Conservation (phyloP, 1,140 invertebrate genomes). For the Drosophila asahinai region DNA sequence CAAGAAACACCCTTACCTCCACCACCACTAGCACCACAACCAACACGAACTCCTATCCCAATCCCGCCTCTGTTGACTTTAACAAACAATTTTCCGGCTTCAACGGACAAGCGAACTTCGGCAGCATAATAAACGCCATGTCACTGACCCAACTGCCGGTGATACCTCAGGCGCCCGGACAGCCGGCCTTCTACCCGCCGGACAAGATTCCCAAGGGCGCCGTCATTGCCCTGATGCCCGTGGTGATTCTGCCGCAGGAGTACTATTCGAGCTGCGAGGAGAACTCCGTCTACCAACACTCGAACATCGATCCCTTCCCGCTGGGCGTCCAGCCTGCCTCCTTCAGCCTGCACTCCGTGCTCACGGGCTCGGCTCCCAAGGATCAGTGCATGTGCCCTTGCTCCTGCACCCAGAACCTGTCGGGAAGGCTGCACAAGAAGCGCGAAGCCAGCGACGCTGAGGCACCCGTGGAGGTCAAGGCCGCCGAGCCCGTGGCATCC, state of each 20-base stretch:
- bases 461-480: constrained; percentile 29
- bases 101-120: constrained; percentile 78
- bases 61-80: constrained; percentile 78
- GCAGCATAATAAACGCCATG: constrained; percentile 82
- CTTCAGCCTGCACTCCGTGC: constrained; percentile 75
- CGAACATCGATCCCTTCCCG: constrained; percentile 73
- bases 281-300: constrained; percentile 64
- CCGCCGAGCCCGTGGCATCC: constrained; percentile 19
- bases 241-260: constrained; percentile 87
- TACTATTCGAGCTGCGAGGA: constrained; percentile 74
- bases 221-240: constrained; percentile 87
- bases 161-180: constrained; percentile 75
- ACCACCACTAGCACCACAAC: constrained; percentile 52
- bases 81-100: constrained; percentile 80
- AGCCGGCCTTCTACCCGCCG: constrained; percentile 80
- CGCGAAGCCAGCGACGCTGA: constrained; percentile 68
- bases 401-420: constrained; percentile 81
- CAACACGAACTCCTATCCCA: constrained; percentile 62
- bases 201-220: constrained; percentile 85
- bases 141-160: constrained; percentile 81
- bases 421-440: constrained; percentile 69
- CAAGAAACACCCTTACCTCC: constrained; percentile 70
- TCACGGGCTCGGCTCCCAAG: constrained; percentile 69
- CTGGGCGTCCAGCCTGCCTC: constrained; percentile 75
- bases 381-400: constrained; percentile 84